phyloP scores from a whole-genome alignment of 1,140 invertebrate genomes.

The Steinernema feltiae region DNA sequence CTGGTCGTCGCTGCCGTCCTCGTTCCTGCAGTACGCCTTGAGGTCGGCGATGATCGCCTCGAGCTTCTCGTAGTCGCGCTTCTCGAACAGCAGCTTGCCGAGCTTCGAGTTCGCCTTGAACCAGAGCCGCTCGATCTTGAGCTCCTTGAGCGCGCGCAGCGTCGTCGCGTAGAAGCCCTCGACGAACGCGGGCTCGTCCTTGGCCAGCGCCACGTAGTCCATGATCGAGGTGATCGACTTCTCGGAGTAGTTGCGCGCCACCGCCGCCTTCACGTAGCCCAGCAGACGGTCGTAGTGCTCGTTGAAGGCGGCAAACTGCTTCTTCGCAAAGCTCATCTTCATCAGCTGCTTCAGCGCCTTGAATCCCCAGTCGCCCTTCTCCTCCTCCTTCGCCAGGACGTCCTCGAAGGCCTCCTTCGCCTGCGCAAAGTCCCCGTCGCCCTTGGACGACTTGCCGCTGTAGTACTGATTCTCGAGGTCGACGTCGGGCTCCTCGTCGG shows the following conservation, averaged over 20 bases:
- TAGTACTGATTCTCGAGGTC: constrained; percentile 99
- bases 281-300: constrained; percentile 94
- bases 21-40: constrained; percentile 61
- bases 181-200: constrained; percentile 83
- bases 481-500: constrained; percentile 81
- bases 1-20: constrained; percentile 95
- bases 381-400: constrained; percentile 75
- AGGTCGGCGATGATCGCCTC: constrained; percentile 76
- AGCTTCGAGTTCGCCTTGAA: constrained; percentile 99
- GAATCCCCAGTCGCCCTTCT: constrained; percentile 99
- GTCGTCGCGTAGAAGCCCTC: constrained; percentile 99
- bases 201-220: constrained; percentile 88
- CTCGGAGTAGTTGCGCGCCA: constrained; percentile 97
- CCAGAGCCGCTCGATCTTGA: constrained; percentile 97
- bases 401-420: constrained; percentile 91
- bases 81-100: constrained; percentile 94
- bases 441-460: constrained; percentile 95
- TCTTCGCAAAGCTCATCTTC: constrained; percentile 97
- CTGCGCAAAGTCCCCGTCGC: constrained; percentile 73
- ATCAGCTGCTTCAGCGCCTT: constrained; percentile 99
- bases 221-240: constrained; percentile 99
- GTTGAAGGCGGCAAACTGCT: constrained; percentile 66
- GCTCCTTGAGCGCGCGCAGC: constrained; percentile 91
- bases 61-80: constrained; percentile 85
- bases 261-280: constrained; percentile 84